phyloP scores from a whole-genome alignment of 2,113 vertebrate genomes.

The Rhynchomys soricoides region DNA sequence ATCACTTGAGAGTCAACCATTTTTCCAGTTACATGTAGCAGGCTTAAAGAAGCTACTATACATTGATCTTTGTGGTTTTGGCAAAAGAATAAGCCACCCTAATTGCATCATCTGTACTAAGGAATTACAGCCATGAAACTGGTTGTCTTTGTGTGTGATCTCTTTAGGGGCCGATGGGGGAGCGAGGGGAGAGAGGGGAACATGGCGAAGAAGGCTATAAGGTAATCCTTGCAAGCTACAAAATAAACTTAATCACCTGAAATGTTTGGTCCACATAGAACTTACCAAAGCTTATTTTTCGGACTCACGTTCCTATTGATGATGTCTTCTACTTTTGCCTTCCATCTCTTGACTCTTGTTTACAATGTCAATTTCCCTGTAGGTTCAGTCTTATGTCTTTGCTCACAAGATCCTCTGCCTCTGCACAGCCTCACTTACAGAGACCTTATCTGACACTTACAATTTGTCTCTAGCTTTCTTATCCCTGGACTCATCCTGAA shows the following conservation, averaged over 20 bases:
- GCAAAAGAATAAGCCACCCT: constrained; percentile 34
- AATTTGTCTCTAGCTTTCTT: not conserved
- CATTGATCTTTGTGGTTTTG: constrained; percentile 12
- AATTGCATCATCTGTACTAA: constrained; percentile 11
- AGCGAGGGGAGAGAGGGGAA: constrained; percentile 94
- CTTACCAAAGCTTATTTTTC: not conserved
- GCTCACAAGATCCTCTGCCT: not conserved
- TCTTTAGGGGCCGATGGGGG: constrained; percentile 91
- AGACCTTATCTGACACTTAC: constrained; percentile 5
- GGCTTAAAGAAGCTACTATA: constrained; percentile 23
- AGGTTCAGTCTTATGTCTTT: not conserved
- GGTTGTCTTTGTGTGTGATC: constrained; percentile 63
- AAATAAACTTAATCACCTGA: not conserved
- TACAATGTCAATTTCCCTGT: not conserved
- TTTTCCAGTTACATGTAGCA: constrained; percentile 65
- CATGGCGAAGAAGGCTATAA: constrained; percentile 94
- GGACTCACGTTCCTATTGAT: not conserved
- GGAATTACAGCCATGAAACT: constrained; percentile 51
- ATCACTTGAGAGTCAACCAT: constrained; percentile 11
- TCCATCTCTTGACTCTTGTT: not conserved
- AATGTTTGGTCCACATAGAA: not conserved
- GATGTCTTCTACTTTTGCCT: not conserved
- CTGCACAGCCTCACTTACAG: not conserved
- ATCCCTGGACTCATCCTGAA: not conserved
- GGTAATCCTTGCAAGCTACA: constrained; percentile 84